Percentiles rank a stretch among this genome's conserved stretches.
Conservation (phyloP, 2,113 vertebrate genomes). For the Myotis davidii region DNA sequence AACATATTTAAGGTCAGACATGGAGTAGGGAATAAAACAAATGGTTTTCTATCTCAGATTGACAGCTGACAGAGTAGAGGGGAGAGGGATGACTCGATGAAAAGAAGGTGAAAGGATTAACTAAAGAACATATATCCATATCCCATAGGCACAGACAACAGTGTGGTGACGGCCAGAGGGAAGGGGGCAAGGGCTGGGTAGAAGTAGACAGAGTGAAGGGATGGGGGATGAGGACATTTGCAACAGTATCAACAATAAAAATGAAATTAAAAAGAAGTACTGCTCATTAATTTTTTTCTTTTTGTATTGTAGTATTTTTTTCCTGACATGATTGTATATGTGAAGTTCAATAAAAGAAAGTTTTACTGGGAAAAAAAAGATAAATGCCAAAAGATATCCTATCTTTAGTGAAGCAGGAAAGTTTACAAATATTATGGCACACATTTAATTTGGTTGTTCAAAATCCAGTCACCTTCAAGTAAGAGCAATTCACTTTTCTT, state of each 20-base stretch:
- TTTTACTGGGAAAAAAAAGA: neutral
- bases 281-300: neutral
- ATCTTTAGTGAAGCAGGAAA: neutral
- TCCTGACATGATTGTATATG: neutral
- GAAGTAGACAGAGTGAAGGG: neutral
- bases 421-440: neutral
- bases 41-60: neutral
- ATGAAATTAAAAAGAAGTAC: neutral
- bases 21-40: constrained; percentile 16
- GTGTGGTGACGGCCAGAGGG: neutral
- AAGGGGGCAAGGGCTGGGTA: neutral
- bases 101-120: neutral
- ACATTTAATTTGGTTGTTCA: neutral
- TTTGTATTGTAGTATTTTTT: neutral
- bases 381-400: neutral
- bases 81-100: neutral
- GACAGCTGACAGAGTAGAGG: neutral
- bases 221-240: neutral
- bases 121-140: neutral
- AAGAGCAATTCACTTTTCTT: neutral
- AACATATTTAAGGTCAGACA: neutral
- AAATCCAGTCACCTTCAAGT: neutral
- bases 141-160: neutral
- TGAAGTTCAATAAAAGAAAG: neutral
- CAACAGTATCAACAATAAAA: neutral